These are phyloP conservation scores for Eumeta japonica DNA, from an alignment of 1,140 invertebrate genomes.

Conservation along the genomic window DNA sequence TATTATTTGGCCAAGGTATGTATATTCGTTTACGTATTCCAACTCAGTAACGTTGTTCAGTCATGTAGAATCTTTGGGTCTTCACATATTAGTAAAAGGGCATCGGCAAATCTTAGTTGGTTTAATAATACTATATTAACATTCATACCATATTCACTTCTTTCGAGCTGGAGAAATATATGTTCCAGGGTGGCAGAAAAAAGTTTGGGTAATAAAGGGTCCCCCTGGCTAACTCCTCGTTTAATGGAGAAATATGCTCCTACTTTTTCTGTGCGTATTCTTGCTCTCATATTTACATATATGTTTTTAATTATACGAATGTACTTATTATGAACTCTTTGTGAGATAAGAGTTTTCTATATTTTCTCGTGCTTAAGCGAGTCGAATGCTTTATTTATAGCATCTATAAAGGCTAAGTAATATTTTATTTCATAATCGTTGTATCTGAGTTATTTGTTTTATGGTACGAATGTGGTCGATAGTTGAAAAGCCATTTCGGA, in stretches of 20 bases:
- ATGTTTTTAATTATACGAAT: slow-evolving; percentile 11
- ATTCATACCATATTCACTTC: slow-evolving; percentile 12
- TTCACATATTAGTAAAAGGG: slow-evolving; percentile 11
- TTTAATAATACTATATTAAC: slow-evolving; percentile 12
- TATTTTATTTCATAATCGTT: slow-evolving; percentile 11
- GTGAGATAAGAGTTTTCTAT: slow-evolving; percentile 11
- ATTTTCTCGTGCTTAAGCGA: slow-evolving; percentile 10
- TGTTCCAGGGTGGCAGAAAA: no score
- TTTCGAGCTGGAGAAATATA: slow-evolving; percentile 11
- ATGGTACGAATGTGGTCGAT: no score
- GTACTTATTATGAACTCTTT: slow-evolving; percentile 11
- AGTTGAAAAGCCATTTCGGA: no score
- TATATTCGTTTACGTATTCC: slow-evolving; percentile 16
- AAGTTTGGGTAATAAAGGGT: slow-evolving; percentile 17
- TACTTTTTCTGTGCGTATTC: no score
- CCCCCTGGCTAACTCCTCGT: no score
- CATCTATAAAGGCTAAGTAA: slow-evolving; percentile 14
- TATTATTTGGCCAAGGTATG: slow-evolving; percentile 14
- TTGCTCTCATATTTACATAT: no score
- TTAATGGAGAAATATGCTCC: slow-evolving; percentile 14
- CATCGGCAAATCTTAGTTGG: slow-evolving; percentile 14
- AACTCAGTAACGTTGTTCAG: slow-evolving; percentile 4
- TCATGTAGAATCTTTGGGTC: slow-evolving; percentile 10
- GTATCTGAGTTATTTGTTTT: slow-evolving; percentile 14
- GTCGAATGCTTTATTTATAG: slow-evolving; percentile 17